Evolutionary conservation across 2,113 vertebrate genomes (phyloP).

Genomic region (Dendropsophus ebraccatus): DNA sequence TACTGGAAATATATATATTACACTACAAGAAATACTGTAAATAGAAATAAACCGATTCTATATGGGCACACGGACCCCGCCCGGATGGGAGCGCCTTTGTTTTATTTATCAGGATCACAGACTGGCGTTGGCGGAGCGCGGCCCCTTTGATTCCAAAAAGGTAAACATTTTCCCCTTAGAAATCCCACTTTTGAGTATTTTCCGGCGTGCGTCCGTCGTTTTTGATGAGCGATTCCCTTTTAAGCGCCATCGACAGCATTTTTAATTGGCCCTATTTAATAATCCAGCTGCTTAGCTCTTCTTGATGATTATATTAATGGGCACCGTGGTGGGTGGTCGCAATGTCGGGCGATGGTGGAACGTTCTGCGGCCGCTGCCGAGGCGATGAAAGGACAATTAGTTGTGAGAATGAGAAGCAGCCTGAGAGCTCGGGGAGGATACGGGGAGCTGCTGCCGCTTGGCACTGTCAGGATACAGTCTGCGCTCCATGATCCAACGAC

Average conservation of each 20-base stretch:
- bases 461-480: slow-evolving; percentile 25
- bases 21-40: no score
- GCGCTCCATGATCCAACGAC: slow-evolving; percentile 28
- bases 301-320: slow-evolving; percentile 33
- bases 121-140: not conserved
- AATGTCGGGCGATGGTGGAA: not conserved
- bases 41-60: not conserved
- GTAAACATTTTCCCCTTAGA: slow-evolving; percentile 6
- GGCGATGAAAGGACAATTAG: slow-evolving; percentile 47
- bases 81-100: not conserved
- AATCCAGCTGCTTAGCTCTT: slow-evolving; percentile 30
- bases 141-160: slow-evolving; percentile 18
- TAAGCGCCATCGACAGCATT: slow-evolving; percentile 42
- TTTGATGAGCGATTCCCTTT: slow-evolving; percentile 49
- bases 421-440: not conserved
- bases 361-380: not conserved
- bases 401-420: slow-evolving; percentile 34
- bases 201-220: slow-evolving; percentile 33
- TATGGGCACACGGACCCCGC: not conserved
- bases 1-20: no score
- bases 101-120: not conserved
- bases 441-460: slow-evolving; percentile 38
- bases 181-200: slow-evolving; percentile 27
- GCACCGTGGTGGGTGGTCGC: slow-evolving; percentile 7
- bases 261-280: slow-evolving; percentile 43